Evolutionary conservation across 2,797 vertebrate species (phyloP), one percentile per base, ranked within the genome.

Genomic region (Antennarius maculatus): DNA sequence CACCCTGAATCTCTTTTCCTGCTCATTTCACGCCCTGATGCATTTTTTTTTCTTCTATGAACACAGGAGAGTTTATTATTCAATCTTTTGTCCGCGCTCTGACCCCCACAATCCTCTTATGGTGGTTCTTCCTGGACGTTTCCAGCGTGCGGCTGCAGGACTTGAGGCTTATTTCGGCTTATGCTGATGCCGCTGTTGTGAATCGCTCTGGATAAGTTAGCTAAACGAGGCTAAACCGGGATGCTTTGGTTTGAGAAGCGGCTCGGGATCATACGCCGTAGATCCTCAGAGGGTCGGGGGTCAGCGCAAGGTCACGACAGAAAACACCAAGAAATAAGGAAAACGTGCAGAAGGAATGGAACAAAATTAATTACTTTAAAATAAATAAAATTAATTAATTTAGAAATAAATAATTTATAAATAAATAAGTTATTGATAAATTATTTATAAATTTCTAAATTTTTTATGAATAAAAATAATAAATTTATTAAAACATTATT

Each of bases 41-140:
- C 1, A 11, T 34, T 15, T 57, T 34, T 52, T 70, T 23, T 23
- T 23, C 23, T 23, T 23, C 23, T 56, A 74, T 12, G 61, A 54
- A 60, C 45, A 12, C 57, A 37, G 61, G 54, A 23, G 52, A 27
- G 69, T 67, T 23, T 23, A 23, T 67, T 67, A 12, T 47, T 41
- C 14, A 37, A 42, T 53, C 57, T 74, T 45, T 51, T 80, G 70
- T 63, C 43, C 47, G 16, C 14, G 71, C 72, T 6, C 66, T 69
- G 69, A 70, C 78, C 77, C 34, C 4, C 10, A 7, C 61, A 79
- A 72, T 79, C 79, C 76, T 79, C 69, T 74, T 71, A 79, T 15
- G 4, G 31, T 50, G 23, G 51, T 63, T 58, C 60, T 52, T 64
- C 54, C 17, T 47, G 70, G 76, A 81, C 70, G 54, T 50, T 66